Conservation (phyloP, 2,113 vertebrate genomes). For the Sinocyclocheilus anophthalmus region DNA sequence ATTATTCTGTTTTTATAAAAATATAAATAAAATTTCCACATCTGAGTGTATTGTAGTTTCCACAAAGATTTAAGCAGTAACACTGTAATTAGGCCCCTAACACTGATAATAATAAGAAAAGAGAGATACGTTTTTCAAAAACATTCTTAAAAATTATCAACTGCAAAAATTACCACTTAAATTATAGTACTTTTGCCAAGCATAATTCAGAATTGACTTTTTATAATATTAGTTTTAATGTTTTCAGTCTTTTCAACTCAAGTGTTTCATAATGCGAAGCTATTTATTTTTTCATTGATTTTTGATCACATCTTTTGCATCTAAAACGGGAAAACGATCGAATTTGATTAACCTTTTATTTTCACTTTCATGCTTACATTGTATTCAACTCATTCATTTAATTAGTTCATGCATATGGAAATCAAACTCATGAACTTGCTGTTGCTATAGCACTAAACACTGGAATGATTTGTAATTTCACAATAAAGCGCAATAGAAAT, state of each 20-base stretch:
- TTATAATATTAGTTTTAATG: not conserved
- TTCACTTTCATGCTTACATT: not conserved
- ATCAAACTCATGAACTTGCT: not conserved
- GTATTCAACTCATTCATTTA: not conserved
- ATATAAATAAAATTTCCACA: too few relatives aligned
- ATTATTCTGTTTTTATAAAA: too few relatives aligned
- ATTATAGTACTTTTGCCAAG: not conserved
- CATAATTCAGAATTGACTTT: not conserved
- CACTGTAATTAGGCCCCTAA: too few relatives aligned
- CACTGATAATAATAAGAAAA: too few relatives aligned
- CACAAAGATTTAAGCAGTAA: too few relatives aligned
- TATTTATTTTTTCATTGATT: not conserved
- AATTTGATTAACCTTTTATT: not conserved
- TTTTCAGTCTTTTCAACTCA: not conserved
- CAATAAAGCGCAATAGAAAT: not conserved
- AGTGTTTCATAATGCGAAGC: not conserved
- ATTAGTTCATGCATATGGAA: not conserved
- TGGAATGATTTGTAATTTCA: not conserved
- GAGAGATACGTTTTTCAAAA: not conserved
- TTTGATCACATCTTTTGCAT: not conserved
- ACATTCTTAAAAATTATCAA: not conserved
- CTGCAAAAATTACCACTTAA: not conserved
- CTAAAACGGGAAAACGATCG: not conserved
- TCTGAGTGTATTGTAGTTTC: too few relatives aligned
- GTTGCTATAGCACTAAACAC: conserved; percentile 23